Evolutionary conservation across 2,113 vertebrate species (phyloP).

Genomic region (Brienomyrus longianalis): DNA sequence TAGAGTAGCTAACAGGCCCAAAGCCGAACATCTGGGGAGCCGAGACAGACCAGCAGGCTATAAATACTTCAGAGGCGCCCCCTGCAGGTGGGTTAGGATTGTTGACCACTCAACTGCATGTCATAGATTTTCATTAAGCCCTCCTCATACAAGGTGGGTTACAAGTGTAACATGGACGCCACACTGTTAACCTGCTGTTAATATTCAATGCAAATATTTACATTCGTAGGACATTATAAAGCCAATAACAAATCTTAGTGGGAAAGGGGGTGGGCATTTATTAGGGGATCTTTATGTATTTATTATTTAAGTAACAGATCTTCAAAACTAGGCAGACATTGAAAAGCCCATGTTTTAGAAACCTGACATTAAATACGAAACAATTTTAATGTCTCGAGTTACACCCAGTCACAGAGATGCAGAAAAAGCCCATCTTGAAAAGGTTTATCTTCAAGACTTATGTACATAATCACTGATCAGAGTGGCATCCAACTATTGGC

Average conservation of each 20-base stretch:
- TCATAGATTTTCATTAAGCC: neutral
- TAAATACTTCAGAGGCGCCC: slow-evolving; percentile 37
- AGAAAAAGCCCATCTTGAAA: slow-evolving; percentile 48
- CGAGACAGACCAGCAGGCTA: slow-evolving; percentile 52
- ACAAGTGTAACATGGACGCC: neutral
- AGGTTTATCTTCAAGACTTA: slow-evolving; percentile 64
- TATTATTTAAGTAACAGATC: neutral
- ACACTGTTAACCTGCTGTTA: neutral
- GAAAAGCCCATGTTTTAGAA: neutral
- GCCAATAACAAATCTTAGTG: neutral
- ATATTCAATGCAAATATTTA: neutral
- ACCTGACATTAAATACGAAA: neutral
- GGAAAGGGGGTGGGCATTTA: neutral
- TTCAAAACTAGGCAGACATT: neutral
- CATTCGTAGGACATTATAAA: neutral
- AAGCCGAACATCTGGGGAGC: neutral
- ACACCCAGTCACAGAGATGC: slow-evolving; percentile 57
- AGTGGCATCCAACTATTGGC: neutral
- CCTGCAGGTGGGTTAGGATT: neutral
- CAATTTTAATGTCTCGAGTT: neutral
- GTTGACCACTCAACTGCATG: neutral
- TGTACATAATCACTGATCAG: slow-evolving; percentile 34
- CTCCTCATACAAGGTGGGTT: neutral
- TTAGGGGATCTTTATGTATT: neutral
- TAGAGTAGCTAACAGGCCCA: slow-evolving; percentile 58